Evolutionary conservation across 2,113 vertebrate genomes (phyloP).

Genomic region (Ochotona curzoniae): DNA sequence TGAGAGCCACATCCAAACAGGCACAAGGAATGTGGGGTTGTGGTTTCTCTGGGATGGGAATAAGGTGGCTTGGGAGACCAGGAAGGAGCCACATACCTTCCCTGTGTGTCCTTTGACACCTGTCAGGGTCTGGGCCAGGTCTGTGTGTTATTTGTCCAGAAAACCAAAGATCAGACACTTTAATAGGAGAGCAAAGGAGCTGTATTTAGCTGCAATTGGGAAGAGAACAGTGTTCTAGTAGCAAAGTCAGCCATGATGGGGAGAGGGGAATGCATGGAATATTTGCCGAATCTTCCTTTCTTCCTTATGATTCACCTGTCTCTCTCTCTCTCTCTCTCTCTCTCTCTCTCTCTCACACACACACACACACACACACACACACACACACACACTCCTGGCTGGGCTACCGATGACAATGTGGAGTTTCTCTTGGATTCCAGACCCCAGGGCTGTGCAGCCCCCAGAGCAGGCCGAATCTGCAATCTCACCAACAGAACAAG

Average conservation of each 20-base stretch:
- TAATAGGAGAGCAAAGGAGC: not conserved
- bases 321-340: too few species aligned
- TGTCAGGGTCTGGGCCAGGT: not conserved
- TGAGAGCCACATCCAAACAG: not conserved
- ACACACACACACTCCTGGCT: not conserved
- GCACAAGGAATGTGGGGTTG: not conserved
- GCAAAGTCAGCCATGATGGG: not conserved
- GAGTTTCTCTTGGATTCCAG: not conserved
- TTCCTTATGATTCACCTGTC: not conserved
- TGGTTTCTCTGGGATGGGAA: not conserved
- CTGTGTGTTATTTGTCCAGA: not conserved
- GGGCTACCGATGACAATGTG: not conserved
- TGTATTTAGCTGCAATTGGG: not conserved
- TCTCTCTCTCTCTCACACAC: too few species aligned
- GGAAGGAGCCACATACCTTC: not conserved
- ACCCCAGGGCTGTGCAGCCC: not conserved
- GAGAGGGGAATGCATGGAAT: not conserved
- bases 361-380: too few species aligned
- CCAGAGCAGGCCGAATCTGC: not conserved
- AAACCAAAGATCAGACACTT: not conserved
- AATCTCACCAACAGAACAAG: not conserved
- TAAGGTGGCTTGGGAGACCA: not conserved
- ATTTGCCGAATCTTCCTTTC: not conserved
- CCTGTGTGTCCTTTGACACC: not conserved
- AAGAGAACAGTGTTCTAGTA: not conserved